phyloP scores from a whole-genome alignment of 2,888 invertebrate species.

The Volucella bombylans region DNA sequence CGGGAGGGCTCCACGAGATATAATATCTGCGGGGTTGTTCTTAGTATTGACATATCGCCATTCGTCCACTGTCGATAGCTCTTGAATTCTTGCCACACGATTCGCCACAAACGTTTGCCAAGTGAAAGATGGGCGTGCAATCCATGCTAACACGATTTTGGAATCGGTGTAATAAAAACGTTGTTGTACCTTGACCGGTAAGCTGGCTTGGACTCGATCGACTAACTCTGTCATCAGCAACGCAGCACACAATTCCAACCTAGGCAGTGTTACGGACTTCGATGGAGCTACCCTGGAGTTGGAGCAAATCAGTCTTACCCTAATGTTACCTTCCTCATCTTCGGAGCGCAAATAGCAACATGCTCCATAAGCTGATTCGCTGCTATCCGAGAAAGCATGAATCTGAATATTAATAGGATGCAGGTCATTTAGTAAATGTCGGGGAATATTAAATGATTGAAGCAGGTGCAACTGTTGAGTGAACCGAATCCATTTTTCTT shows the following conservation, averaged over 20 bases:
- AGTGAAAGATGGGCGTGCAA: background rate
- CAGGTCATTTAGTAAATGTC: constrained; percentile 5
- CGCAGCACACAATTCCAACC: constrained; percentile 51
- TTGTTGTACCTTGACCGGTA: constrained; percentile 12
- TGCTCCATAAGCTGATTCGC: constrained; percentile 27
- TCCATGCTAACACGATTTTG: constrained; percentile 40
- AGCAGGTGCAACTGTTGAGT: background rate
- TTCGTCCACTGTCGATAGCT: too few relatives aligned
- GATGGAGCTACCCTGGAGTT: constrained; percentile 57
- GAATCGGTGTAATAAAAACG: constrained; percentile 39
- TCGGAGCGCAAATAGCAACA: constrained; percentile 25
- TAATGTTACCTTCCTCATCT: constrained; percentile 10
- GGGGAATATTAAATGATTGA: background rate
- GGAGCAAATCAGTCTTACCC: constrained; percentile 17
- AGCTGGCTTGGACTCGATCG: constrained; percentile 18
- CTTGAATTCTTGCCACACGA: too few relatives aligned
- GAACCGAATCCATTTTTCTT: background rate
- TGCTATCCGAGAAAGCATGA: constrained; percentile 30
- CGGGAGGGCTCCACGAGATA: too few relatives aligned
- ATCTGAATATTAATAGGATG: constrained; percentile 7
- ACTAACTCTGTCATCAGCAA: constrained; percentile 33
- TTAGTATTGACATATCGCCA: too few relatives aligned
- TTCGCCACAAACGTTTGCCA: too few relatives aligned
- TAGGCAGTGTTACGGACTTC: constrained; percentile 27
- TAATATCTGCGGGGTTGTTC: too few relatives aligned